Evolutionary conservation across 2,113 vertebrate genomes (phyloP), one percentile per base, ranked within the genome.

Genomic region (Callipepla californica): DNA sequence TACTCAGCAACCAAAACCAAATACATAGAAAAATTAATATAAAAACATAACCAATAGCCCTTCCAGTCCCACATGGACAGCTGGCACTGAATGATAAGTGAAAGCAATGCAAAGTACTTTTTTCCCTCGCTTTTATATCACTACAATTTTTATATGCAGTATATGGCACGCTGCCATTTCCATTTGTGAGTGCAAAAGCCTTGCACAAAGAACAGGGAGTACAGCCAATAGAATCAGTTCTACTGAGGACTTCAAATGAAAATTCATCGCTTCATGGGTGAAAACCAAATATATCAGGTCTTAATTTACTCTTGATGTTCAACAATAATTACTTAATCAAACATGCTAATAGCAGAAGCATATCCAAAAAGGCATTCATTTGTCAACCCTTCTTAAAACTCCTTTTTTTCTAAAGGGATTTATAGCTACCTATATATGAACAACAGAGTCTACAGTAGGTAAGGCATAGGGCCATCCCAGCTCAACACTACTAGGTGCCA

Each of bases 41-140:
- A 93, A 92, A 92, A 90, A 82, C 59, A 66, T 75, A 93, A 92
- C 85, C 68, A 74, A 40, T 70, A 93, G 69, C 69, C 59, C 88
- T 93, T 84, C 47, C 82, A 90, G 59, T 80, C 69, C 68, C 80
- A 77, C 42, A 23, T 36, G 87, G 81, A 87, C 93, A 96, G 92
- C 89, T 96, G 93, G 89, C 87, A 80, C 42, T 38, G 76, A 93
- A 68, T 40, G 87, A 48, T 86, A 95, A 96, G 88, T 84, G 55
- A 88, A 93, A 93, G 65, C 28, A 66, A 80, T 59, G 80, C 58
- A 77, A 85, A 95, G 45, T 66, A 45, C 40, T 80, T 94, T 88
- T 81, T 81, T 26, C 15, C 23, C 45, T 85, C 83, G 51, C 75
- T 87, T 92, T 94, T 90, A 50, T 73, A 95, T 67, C 68, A 72